Conservation (phyloP, 2,888 invertebrate species). For the Oscheius sp. region DNA sequence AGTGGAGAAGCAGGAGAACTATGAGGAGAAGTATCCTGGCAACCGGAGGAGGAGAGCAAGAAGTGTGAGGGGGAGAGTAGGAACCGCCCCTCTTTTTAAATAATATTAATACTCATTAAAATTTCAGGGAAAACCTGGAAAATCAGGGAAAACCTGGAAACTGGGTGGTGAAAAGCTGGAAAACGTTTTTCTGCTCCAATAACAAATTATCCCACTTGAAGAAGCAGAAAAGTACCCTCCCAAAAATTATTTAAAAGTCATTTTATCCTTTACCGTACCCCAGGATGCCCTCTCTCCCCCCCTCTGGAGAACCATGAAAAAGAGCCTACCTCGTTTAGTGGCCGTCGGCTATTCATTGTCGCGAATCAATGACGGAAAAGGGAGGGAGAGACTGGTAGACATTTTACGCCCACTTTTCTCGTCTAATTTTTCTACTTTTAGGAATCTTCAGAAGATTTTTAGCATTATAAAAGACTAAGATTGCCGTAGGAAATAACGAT, state of each 20-base stretch:
- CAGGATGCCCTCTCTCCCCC: not conserved
- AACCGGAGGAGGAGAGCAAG: too few relatives aligned
- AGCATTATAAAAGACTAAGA: not conserved
- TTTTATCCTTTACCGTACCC: not conserved
- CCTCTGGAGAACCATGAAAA: not conserved
- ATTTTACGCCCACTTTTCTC: not conserved
- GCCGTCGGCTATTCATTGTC: conserved; percentile 34
- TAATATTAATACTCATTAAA: too few relatives aligned
- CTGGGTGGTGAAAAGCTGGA: too few relatives aligned
- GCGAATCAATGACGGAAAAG: conserved; percentile 26
- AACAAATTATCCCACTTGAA: too few relatives aligned
- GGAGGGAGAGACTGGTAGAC: not conserved
- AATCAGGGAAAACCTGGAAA: too few relatives aligned
- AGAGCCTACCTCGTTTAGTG: conserved; percentile 28
- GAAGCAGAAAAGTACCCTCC: too few relatives aligned
- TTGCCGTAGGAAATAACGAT: too few relatives aligned
- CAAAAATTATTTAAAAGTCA: too few relatives aligned
- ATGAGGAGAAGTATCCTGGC: too few relatives aligned
- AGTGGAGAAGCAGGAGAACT: not conserved
- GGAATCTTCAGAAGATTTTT: not conserved
- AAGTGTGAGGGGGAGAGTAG: not conserved
- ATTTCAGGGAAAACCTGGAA: too few relatives aligned
- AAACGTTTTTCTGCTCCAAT: too few relatives aligned
- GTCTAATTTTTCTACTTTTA: not conserved
- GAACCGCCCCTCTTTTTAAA: not conserved